Percentiles rank a stretch among this genome's conserved stretches.
These are phyloP conservation scores for Drosophila pallidifrons DNA, from an alignment of 1,140 invertebrate species.

Conservation along the genomic window DNA sequence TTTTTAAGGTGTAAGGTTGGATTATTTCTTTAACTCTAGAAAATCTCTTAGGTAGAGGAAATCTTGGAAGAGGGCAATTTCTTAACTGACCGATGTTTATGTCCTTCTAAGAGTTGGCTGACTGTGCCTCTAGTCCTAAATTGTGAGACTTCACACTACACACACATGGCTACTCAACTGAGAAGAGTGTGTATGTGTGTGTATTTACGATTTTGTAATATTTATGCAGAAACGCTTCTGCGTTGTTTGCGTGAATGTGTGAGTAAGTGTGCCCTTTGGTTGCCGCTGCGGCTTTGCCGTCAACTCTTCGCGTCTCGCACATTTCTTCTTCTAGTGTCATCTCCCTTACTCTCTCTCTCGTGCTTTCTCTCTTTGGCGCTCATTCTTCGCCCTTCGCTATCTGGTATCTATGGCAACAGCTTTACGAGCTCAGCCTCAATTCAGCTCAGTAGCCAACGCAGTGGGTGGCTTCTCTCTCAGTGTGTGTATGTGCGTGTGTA, in stretches of 20 bases:
- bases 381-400: slow-evolving; percentile 28
- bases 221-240: slow-evolving; percentile 63
- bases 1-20: no score
- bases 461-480: slow-evolving; percentile 31
- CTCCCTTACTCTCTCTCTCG: not conserved
- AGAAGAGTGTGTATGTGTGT: slow-evolving; percentile 29
- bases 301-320: slow-evolving; percentile 25
- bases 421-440: slow-evolving; percentile 67
- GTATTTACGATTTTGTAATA: slow-evolving; percentile 75
- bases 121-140: slow-evolving; percentile 13
- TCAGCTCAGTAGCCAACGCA: slow-evolving; percentile 38
- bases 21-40: no score
- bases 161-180: slow-evolving; percentile 15
- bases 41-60: no score
- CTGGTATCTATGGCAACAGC: slow-evolving; percentile 57
- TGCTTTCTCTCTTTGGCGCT: not conserved
- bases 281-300: slow-evolving; percentile 42
- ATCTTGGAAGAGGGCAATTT: not conserved
- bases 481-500: no score
- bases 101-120: not conserved
- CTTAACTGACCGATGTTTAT: slow-evolving; percentile 2
- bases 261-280: slow-evolving; percentile 30
- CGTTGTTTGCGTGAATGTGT: slow-evolving; percentile 17
- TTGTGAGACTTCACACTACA: slow-evolving; percentile 48
- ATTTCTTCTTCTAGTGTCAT: not conserved